These are phyloP conservation scores for Euglossa dilemma DNA, from an alignment of 1,140 invertebrate genomes.

Conservation along the genomic window DNA sequence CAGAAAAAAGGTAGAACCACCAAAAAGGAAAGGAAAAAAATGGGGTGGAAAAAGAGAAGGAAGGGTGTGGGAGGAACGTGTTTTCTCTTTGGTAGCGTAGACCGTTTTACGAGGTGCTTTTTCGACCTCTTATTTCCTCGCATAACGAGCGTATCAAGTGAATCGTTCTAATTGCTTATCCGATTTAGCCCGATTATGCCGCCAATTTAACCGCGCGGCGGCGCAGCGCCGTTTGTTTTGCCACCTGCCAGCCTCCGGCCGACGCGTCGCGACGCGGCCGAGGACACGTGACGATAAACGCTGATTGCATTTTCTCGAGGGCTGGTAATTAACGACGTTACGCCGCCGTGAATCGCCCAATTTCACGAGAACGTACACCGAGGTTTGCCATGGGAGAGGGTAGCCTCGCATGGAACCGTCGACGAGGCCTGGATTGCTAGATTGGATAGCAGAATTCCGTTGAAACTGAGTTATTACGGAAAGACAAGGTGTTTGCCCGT, in stretches of 20 bases:
- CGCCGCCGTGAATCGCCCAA: conserved; percentile 35
- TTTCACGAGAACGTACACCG: background rate
- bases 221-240: conserved; percentile 37
- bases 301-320: conserved; percentile 58
- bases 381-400: too few species aligned
- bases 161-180: conserved; percentile 49
- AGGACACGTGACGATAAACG: conserved; percentile 15
- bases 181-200: conserved; percentile 58
- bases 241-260: background rate
- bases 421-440: background rate
- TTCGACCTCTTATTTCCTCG: background rate
- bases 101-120: conserved; percentile 7
- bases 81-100: background rate
- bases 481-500: too few species aligned
- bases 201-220: conserved; percentile 19
- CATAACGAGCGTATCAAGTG: conserved; percentile 39
- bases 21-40: background rate
- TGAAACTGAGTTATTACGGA: background rate
- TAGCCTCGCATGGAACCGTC: background rate
- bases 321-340: conserved; percentile 50
- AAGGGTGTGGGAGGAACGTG: background rate
- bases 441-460: too few species aligned
- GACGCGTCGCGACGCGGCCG: background rate
- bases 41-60: too few species aligned
- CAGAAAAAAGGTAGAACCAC: too few species aligned